A percentile compares a stretch with the other conserved stretches of the same genome.
These are phyloP conservation scores for Fratercula arctica DNA, from an alignment of 2,797 vertebrate species.

Conservation along the genomic window DNA sequence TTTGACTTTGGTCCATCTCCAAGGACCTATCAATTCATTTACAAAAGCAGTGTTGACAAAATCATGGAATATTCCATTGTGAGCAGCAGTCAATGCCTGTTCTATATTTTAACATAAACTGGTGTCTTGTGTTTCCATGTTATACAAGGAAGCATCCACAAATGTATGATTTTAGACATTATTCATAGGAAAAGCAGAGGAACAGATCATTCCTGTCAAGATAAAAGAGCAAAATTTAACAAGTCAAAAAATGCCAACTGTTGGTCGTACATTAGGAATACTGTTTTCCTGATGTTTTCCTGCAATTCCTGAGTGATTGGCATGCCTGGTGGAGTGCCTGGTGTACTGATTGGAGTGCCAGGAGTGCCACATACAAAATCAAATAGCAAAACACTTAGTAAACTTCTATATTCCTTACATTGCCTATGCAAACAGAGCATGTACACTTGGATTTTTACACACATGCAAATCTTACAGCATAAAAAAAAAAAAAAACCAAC, in stretches of 20 bases:
- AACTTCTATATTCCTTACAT: neutral
- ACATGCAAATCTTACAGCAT: neutral
- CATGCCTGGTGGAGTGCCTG: neutral
- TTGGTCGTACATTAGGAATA: neutral
- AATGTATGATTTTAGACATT: neutral
- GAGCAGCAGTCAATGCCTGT: neutral
- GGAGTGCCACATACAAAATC: neutral
- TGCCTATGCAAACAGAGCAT: neutral
- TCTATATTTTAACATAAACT: neutral
- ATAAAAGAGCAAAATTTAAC: neutral
- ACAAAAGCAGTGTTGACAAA: neutral
- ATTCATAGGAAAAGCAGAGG: neutral
- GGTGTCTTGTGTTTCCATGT: neutral
- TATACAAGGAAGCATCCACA: neutral
- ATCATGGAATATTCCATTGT: neutral
- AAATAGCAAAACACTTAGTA: neutral
- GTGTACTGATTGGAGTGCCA: neutral
- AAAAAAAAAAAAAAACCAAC: neutral
- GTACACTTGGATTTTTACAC: neutral
- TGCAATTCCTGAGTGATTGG: neutral
- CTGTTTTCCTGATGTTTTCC: neutral
- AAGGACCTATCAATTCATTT: slow-evolving; percentile 11
- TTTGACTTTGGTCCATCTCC: neutral
- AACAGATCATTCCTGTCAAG: neutral
- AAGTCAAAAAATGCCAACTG: neutral